Evolutionary conservation across 2,113 vertebrate species (phyloP).

Genomic region (Garra rufa): DNA sequence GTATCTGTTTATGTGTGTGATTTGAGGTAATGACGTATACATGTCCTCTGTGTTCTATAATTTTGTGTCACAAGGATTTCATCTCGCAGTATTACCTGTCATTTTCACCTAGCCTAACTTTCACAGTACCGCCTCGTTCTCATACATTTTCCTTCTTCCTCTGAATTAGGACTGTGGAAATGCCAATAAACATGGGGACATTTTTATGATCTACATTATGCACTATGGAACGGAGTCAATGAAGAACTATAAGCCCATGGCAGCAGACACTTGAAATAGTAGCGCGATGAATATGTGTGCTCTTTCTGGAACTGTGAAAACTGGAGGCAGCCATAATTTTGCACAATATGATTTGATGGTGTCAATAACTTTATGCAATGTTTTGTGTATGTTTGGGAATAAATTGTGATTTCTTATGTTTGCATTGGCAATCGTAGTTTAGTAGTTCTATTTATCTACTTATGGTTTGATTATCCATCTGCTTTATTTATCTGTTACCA

Average conservation of each 20-base stretch:
- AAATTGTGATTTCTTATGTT: conserved; percentile 68
- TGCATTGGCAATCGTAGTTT: conserved; percentile 76
- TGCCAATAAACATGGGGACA: conserved; percentile 62
- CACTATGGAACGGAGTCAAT: conserved; percentile 72
- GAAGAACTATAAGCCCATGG: conserved; percentile 48
- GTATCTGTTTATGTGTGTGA: neutral
- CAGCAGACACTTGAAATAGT: conserved; percentile 59
- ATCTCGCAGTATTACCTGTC: neutral
- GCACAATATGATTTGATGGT: conserved; percentile 78
- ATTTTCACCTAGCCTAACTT: neutral
- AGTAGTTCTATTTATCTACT: conserved; percentile 69
- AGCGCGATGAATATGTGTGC: conserved; percentile 61
- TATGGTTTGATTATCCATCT: conserved; percentile 64
- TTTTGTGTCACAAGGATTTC: conserved; percentile 3
- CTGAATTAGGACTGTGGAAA: conserved; percentile 48
- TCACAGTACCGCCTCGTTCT: neutral
- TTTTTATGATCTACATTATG: conserved; percentile 71
- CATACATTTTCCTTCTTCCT: conserved; percentile 50
- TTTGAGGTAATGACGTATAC: neutral
- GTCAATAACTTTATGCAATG: conserved; percentile 80
- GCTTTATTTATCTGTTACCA: conserved; percentile 64
- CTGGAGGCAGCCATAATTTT: conserved; percentile 75
- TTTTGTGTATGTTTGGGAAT: conserved; percentile 66
- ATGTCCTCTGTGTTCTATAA: neutral
- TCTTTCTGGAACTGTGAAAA: conserved; percentile 69